A percentile compares a stretch with the other conserved stretches of the same genome.
phyloP scores from a whole-genome alignment of 2,797 vertebrate genomes.

The Rhinophrynus dorsalis region DNA sequence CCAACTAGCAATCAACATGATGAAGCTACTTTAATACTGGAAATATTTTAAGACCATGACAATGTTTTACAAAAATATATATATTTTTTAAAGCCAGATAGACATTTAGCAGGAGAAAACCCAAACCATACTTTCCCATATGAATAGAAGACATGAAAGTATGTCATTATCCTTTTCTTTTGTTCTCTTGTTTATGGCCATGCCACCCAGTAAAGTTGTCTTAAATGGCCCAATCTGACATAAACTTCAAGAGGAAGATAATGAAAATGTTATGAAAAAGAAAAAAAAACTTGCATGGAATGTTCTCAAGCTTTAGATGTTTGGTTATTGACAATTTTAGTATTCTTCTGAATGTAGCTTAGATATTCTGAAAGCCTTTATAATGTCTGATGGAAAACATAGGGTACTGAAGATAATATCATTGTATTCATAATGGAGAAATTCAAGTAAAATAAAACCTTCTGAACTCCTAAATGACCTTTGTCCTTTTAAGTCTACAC shows the following conservation, averaged over 20 bases:
- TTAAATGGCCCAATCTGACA: constrained; percentile 31
- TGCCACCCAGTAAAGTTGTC: constrained; percentile 45
- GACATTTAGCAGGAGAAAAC: constrained; percentile 33
- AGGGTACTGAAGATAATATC: neutral
- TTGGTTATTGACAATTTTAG: constrained; percentile 31
- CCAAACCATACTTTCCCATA: constrained; percentile 32
- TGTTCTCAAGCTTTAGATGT: constrained; percentile 28
- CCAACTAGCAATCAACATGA: constrained; percentile 45
- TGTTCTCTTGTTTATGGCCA: constrained; percentile 37
- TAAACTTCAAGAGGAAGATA: constrained; percentile 40
- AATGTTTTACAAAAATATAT: constrained; percentile 14
- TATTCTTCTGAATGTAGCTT: constrained; percentile 6
- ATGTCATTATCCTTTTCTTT: constrained; percentile 40
- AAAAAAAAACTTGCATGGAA: constrained; percentile 27
- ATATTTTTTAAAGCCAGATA: constrained; percentile 18
- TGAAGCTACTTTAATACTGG: constrained; percentile 49
- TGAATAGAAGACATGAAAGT: constrained; percentile 25
- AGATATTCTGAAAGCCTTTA: constrained; percentile 15
- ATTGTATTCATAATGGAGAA: neutral
- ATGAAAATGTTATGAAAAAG: constrained; percentile 42
- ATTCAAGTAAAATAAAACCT: no score
- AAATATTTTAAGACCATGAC: constrained; percentile 44
- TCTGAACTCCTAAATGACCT: no score
- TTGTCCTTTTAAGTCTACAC: no score
- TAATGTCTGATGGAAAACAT: constrained; percentile 29